phyloP scores from a whole-genome alignment of 2,113 vertebrate species.

The Thryonomys swinderianus region DNA sequence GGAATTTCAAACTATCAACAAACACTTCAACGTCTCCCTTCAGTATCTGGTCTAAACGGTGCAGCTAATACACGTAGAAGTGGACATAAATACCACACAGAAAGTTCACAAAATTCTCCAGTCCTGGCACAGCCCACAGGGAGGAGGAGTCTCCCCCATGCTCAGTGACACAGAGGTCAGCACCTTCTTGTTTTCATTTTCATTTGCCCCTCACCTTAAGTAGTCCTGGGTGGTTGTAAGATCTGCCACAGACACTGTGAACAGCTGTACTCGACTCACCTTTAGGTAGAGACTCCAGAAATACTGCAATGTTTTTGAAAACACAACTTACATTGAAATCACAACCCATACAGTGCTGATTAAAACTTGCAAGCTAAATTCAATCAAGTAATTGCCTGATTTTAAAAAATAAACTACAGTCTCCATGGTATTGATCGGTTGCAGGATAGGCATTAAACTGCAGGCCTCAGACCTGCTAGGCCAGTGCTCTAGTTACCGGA shows the following conservation, averaged over 20 bases:
- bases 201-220: background rate
- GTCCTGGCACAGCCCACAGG: background rate
- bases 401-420: background rate
- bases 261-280: background rate
- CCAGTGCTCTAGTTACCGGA: background rate
- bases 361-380: background rate
- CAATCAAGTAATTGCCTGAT: background rate
- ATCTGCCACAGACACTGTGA: background rate
- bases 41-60: background rate
- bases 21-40: background rate
- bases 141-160: background rate
- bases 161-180: background rate
- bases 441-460: background rate
- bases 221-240: background rate
- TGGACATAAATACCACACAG: background rate
- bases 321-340: background rate
- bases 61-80: background rate
- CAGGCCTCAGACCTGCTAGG: background rate
- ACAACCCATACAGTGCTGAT: background rate
- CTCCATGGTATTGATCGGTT: background rate
- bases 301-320: background rate
- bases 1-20: background rate
- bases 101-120: background rate
- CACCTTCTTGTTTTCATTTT: background rate
- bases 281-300: background rate